phyloP scores from a whole-genome alignment of 2,797 vertebrate genomes.

The Lemur catta region DNA sequence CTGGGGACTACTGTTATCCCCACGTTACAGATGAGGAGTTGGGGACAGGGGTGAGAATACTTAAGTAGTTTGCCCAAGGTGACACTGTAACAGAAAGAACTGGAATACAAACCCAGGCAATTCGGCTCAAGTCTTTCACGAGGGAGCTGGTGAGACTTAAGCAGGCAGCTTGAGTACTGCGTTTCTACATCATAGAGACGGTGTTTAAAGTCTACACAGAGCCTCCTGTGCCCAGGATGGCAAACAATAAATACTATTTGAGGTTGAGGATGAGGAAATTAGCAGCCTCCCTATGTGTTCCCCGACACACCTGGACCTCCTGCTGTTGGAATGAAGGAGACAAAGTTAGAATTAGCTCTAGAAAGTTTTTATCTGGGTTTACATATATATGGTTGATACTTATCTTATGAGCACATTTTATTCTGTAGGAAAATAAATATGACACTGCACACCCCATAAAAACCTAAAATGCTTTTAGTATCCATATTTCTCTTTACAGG shows the following conservation, averaged over 20 bases:
- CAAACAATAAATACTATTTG: not conserved
- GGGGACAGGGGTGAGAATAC: rapidly evolving
- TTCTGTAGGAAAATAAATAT: constrained; percentile 26
- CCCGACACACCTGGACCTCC: not conserved
- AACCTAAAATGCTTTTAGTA: constrained; percentile 18
- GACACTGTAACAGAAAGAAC: not conserved
- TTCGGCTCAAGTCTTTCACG: not conserved
- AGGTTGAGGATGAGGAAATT: not conserved
- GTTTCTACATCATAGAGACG: rapidly evolving
- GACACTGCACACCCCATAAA: not conserved
- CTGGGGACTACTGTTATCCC: not conserved
- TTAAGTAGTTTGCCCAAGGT: not conserved
- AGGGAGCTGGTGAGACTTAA: not conserved
- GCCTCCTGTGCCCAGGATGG: not conserved
- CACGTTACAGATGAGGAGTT: not conserved
- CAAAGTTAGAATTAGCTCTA: not conserved
- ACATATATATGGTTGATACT: not conserved
- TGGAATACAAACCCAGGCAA: not conserved
- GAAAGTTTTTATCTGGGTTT: not conserved
- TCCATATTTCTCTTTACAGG: constrained; percentile 11
- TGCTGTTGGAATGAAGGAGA: not conserved
- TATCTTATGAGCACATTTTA: not conserved
- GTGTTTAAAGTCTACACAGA: not conserved
- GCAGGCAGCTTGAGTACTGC: not conserved
- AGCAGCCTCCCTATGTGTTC: not conserved